Conservation (phyloP, 2,113 vertebrate genomes). For the Plectropomus leopardus region DNA sequence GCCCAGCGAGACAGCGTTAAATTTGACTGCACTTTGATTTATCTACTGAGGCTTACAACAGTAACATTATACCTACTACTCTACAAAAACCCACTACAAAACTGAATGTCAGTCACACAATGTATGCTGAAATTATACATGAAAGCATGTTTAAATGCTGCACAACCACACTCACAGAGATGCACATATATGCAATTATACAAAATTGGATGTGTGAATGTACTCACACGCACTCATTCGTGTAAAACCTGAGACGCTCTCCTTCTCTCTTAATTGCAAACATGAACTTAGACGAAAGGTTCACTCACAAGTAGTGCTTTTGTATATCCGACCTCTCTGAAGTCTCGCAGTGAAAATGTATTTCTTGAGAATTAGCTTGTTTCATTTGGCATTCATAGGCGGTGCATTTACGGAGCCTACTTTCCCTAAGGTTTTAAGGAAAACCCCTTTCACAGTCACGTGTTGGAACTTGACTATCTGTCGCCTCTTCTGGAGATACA, state of each 20-base stretch:
- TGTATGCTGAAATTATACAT: constrained; percentile 54
- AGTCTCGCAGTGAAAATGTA: constrained; percentile 35
- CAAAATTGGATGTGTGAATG: constrained; percentile 24
- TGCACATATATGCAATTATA: constrained; percentile 56
- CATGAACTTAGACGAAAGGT: constrained; percentile 59
- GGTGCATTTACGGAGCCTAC: constrained; percentile 42
- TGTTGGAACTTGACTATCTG: constrained; percentile 64
- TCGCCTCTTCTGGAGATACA: constrained; percentile 11
- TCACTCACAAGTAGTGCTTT: constrained; percentile 57
- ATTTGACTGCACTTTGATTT: constrained; percentile 47
- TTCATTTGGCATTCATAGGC: constrained; percentile 58
- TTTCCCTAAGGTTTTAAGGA: constrained; percentile 43
- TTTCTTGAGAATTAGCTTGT: constrained; percentile 63
- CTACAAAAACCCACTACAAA: constrained; percentile 16
- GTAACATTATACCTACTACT: constrained; percentile 37
- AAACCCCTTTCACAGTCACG: constrained; percentile 53
- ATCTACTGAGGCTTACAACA: constrained; percentile 20
- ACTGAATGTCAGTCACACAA: constrained; percentile 32
- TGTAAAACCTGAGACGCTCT: constrained; percentile 43
- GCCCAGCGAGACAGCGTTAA: constrained; percentile 33
- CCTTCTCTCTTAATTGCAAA: constrained; percentile 44
- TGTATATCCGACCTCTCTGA: constrained; percentile 30
- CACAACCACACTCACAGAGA: constrained; percentile 20
- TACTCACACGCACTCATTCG: constrained; percentile 29
- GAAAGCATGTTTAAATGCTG: constrained; percentile 41